Conservation (phyloP, 2,113 vertebrate genomes). For the Pyrgilauda ruficollis region DNA sequence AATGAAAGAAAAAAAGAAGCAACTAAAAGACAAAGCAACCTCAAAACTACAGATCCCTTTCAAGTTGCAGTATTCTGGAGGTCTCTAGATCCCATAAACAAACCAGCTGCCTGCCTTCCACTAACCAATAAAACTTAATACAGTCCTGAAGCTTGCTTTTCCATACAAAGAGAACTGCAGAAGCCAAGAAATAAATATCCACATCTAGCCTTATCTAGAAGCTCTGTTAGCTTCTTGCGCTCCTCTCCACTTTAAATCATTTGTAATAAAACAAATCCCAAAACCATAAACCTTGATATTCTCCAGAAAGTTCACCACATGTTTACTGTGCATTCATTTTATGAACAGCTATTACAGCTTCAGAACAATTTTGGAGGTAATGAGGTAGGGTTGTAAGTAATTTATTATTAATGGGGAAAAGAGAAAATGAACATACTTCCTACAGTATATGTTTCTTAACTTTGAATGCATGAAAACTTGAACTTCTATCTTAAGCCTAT, state of each 20-base stretch:
- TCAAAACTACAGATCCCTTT: not conserved
- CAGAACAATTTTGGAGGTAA: not conserved
- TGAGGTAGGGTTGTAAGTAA: not conserved
- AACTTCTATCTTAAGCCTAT: not conserved
- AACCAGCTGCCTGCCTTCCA: not conserved
- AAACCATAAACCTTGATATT: not conserved
- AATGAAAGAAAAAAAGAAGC: accelerated
- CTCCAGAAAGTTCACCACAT: conserved; percentile 19
- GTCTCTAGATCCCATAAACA: not conserved
- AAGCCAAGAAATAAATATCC: not conserved
- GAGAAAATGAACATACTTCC: not conserved
- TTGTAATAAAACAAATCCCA: not conserved
- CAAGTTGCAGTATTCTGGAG: not conserved
- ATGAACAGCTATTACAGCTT: not conserved
- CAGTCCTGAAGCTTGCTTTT: not conserved
- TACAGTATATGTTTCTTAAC: not conserved
- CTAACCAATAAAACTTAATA: not conserved
- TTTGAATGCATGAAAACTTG: not conserved
- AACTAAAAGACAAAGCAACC: not conserved
- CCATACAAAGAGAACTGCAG: not conserved
- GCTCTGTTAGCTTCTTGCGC: accelerated
- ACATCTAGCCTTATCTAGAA: not conserved
- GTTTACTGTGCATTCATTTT: not conserved
- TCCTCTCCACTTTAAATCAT: not conserved
- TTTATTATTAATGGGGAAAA: not conserved